Conservation (phyloP, 2,797 vertebrate genomes). For the Pterois miles region DNA sequence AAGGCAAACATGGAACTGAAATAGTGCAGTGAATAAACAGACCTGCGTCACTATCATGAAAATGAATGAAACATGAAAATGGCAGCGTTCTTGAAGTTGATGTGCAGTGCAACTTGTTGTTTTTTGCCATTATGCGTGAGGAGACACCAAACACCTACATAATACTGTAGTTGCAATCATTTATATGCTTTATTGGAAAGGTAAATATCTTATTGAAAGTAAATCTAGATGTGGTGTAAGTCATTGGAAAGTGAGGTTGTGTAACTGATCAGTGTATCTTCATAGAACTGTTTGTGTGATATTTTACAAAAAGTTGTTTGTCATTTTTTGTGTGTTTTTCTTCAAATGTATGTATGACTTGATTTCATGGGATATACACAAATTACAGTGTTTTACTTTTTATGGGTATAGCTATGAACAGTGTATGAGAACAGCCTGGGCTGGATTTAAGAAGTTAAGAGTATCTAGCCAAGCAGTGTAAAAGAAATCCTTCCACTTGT, state of each 20-base stretch:
- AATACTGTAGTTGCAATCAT: neutral
- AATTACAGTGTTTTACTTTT: no score
- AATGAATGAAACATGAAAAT: slow-evolving; percentile 6
- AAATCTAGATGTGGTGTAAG: neutral
- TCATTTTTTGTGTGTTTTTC: no score
- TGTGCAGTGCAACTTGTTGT: neutral
- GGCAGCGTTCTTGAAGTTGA: neutral
- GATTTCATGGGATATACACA: no score
- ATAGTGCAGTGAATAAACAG: slow-evolving; percentile 12
- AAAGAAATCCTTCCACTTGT: slow-evolving; percentile 4
- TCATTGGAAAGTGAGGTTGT: neutral
- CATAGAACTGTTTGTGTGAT: no score
- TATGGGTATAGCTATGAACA: no score
- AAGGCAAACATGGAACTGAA: slow-evolving; percentile 16
- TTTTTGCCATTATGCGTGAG: neutral
- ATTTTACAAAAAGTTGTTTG: no score
- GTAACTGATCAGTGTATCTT: neutral
- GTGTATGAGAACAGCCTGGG: no score
- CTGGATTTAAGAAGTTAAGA: neutral
- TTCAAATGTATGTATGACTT: no score
- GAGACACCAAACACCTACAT: neutral
- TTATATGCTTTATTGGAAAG: neutral
- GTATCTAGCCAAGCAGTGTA: neutral
- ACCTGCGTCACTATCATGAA: neutral
- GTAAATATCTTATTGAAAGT: neutral